Percentiles rank a stretch among this genome's conserved stretches.
phyloP scores from a whole-genome alignment of 2,797 vertebrate species.

The Zenarchopterus dispar region DNA sequence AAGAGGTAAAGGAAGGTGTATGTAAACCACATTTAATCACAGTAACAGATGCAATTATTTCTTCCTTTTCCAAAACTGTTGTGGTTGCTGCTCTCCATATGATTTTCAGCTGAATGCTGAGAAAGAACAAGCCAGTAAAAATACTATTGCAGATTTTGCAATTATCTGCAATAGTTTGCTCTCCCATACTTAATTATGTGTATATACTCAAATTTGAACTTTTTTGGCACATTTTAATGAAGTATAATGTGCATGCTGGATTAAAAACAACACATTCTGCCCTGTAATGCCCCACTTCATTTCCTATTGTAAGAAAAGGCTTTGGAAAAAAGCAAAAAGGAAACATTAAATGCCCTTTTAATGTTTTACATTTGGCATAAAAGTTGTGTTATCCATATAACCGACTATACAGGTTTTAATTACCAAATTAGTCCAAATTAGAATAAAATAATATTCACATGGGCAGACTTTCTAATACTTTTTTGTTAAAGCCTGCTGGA shows the following conservation, averaged over 20 bases:
- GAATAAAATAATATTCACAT: slow-evolving; percentile 22
- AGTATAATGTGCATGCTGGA: slow-evolving; percentile 12
- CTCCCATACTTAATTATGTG: background rate
- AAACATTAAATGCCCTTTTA: slow-evolving; percentile 3
- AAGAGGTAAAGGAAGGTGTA: too few species aligned
- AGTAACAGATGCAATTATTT: too few species aligned
- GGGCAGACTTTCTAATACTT: slow-evolving; percentile 21
- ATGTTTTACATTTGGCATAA: slow-evolving; percentile 22
- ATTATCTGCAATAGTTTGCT: background rate
- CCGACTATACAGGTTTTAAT: slow-evolving; percentile 14
- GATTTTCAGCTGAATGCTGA: background rate
- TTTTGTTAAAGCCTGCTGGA: slow-evolving; percentile 22
- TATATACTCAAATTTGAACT: background rate
- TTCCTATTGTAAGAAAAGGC: background rate
- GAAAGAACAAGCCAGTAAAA: background rate
- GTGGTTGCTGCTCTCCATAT: too few species aligned
- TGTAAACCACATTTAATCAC: too few species aligned
- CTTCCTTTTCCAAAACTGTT: too few species aligned
- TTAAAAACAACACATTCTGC: background rate
- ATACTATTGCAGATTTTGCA: background rate
- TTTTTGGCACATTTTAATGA: slow-evolving; percentile 16
- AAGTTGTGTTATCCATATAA: slow-evolving; percentile 28
- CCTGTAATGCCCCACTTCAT: background rate
- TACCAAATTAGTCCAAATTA: slow-evolving; percentile 42
- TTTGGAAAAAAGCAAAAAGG: background rate